Conservation (phyloP, 1,140 invertebrate genomes). For the Bactericera cockerelli region DNA sequence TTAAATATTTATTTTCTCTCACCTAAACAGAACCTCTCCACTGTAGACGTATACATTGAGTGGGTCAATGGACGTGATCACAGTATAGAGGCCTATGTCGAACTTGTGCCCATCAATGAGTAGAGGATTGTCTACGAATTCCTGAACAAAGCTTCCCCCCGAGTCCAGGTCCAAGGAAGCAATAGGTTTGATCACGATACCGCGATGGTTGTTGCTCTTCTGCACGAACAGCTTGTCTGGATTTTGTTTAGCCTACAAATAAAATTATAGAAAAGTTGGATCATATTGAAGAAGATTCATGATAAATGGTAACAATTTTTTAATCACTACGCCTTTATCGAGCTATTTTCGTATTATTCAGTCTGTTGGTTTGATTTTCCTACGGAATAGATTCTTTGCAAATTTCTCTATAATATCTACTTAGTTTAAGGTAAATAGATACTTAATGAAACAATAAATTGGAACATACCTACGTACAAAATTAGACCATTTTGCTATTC, state of each 20-base stretch:
- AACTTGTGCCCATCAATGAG: conserved; percentile 81
- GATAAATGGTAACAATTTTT: not conserved
- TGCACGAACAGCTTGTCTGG: conserved; percentile 67
- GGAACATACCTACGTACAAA: no score
- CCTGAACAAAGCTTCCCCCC: conserved; percentile 74
- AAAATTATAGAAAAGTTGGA: not conserved
- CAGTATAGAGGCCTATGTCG: conserved; percentile 90
- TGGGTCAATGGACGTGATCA: conserved; percentile 80
- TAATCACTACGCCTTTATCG: not conserved
- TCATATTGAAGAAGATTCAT: not conserved
- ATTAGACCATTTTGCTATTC: no score
- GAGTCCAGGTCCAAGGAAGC: conserved; percentile 53
- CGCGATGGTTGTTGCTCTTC: conserved; percentile 83
- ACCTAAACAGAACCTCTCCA: conserved; percentile 75
- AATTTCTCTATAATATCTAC: no score
- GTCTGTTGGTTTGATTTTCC: no score
- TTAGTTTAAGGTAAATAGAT: no score
- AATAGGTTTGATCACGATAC: conserved; percentile 60
- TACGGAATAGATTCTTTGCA: no score
- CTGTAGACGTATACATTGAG: conserved; percentile 77
- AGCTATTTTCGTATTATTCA: no score
- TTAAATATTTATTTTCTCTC: no score
- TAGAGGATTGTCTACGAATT: conserved; percentile 69
- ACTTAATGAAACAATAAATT: no score
- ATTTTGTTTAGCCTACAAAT: conserved; percentile 38